Base-by-base conservation (phyloP, 2,888 invertebrate species). In the Amitus sp. region DNA sequence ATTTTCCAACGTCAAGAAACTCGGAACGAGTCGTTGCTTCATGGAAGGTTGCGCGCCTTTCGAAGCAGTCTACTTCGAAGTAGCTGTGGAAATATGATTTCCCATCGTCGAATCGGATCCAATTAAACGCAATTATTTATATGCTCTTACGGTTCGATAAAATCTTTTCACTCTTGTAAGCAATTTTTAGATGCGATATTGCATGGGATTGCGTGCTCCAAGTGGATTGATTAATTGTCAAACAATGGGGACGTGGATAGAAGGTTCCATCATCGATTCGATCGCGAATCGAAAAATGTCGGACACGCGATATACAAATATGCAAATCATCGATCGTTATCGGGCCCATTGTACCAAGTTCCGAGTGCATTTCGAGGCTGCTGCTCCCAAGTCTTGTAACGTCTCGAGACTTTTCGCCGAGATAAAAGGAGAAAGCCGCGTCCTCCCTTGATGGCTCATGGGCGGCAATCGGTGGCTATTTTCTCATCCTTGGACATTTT, bases 381-480 rank as follows among this genome's bases (percentile, higher is more conserved):
- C 23, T 23, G n/a, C n/a, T 7, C 4, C 23, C 7, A 23, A 23
- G 3, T 7, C 4, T 23, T 23, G 23, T 23, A 23, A 23, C 7
- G 23, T 23, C 3, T 23, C 23, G 39, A 39, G 15, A 62, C 51
- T 65, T 62, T 65, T 60, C 60, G 56, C 48, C 51, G 50, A 62
- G 65, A 66, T 66, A 66, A 62, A 66, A 62, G 59, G 62, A 62
- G 65, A 66, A 66, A 66, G 66, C 57, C 48, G 60, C 58, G 34
- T 30, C 53, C 48, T 55, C 55, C 55, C 56, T 52, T 45, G 39
- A 48, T 42, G 46, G 47, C n/a, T 5, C 23, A 23, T 7, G 23
- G 23, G 4, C 4, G 23, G 7, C 23, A 23, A 60, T 49, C 54
- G 48, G 53, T 57, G 63, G 58, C 73, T 75, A 77, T 73, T 72